Evolutionary conservation across 2,797 vertebrate species (phyloP).

Genomic region (Chloroceryle amazona): DNA sequence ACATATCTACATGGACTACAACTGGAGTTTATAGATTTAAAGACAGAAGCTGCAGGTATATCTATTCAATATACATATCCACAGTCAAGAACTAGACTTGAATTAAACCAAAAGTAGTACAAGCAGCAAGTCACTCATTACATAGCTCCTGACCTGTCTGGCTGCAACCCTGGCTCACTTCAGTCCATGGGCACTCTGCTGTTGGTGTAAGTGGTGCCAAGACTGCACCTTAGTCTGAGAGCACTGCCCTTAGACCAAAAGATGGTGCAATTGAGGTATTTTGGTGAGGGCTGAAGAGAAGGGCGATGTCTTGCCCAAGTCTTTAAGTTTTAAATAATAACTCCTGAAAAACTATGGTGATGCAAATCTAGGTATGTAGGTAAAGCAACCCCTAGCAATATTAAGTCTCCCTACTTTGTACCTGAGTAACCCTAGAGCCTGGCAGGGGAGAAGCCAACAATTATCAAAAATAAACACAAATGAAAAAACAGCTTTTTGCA

Average conservation of each 20-base stretch:
- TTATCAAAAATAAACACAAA: background rate
- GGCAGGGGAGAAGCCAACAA: background rate
- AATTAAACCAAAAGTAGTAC: background rate
- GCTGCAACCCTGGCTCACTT: background rate
- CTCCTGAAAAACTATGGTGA: background rate
- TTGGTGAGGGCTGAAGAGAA: background rate
- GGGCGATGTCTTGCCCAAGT: background rate
- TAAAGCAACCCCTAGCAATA: background rate
- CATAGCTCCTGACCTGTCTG: background rate
- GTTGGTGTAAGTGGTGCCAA: accelerated
- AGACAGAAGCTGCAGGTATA: background rate
- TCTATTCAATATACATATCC: background rate
- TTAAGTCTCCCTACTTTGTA: background rate
- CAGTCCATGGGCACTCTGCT: background rate
- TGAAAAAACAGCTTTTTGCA: background rate
- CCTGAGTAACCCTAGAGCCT: background rate
- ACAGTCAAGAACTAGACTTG: background rate
- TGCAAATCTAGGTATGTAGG: background rate
- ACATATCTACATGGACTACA: background rate
- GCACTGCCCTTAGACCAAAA: background rate
- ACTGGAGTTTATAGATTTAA: background rate
- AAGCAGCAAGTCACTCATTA: background rate
- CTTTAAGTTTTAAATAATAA: background rate
- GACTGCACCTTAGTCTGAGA: background rate
- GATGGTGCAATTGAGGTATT: background rate